These are phyloP conservation scores for Pandemis cinnamomeana DNA, from an alignment of 2,888 invertebrate species.

Conservation along the genomic window DNA sequence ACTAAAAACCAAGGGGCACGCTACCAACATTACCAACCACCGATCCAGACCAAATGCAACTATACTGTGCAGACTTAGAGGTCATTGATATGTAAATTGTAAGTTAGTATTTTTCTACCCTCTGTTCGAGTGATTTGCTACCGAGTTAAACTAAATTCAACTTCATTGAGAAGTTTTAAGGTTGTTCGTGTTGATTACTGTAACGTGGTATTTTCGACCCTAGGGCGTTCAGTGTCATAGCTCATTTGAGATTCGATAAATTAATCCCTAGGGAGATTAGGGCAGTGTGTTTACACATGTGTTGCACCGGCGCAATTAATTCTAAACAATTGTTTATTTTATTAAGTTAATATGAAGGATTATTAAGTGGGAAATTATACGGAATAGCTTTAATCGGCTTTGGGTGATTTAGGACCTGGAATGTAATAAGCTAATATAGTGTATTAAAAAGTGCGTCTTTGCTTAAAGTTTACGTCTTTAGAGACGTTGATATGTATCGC, in stretches of 20 bases:
- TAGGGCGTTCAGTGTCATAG: conserved; percentile 73
- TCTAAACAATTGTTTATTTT: conserved; percentile 42
- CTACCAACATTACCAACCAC: conserved; percentile 3
- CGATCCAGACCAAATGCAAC: conserved; percentile 15
- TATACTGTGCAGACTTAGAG: neutral
- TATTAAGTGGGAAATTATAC: conserved; percentile 41
- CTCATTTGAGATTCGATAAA: conserved; percentile 83
- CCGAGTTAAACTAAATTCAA: neutral
- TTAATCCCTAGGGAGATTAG: conserved; percentile 76
- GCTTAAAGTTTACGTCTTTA: too few species aligned
- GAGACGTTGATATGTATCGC: too few species aligned
- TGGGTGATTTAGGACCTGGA: conserved; percentile 20
- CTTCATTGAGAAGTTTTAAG: neutral
- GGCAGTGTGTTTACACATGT: conserved; percentile 45
- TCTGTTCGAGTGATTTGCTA: neutral
- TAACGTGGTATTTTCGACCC: conserved; percentile 48
- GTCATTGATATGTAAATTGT: conserved; percentile 13
- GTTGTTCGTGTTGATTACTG: neutral
- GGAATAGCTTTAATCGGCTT: conserved; percentile 39
- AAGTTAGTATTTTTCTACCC: conserved; percentile 19
- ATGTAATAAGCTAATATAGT: neutral
- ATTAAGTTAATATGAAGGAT: conserved; percentile 41
- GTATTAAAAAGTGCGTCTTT: too few species aligned
- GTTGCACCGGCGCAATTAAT: conserved; percentile 44
- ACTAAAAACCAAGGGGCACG: conserved; percentile 64